phyloP scores from a whole-genome alignment of 2,797 vertebrate species.

The Eupleurogrammus muticus region DNA sequence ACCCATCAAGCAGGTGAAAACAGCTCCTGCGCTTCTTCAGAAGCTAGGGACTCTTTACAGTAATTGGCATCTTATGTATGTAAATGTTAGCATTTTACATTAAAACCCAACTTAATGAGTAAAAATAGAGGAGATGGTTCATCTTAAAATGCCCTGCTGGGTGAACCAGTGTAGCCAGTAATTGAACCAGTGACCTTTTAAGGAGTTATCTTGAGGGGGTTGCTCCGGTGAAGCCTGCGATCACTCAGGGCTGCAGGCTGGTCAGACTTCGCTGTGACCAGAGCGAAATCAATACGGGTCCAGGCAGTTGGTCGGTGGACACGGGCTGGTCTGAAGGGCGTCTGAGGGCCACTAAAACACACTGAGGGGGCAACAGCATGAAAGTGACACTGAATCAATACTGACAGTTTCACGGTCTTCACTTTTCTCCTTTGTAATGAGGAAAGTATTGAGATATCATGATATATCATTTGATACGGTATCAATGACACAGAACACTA shows the following conservation, averaged over 20 bases:
- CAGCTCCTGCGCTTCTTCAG: slow-evolving; percentile 19
- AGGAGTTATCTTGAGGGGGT: slow-evolving; percentile 42
- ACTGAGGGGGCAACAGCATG: background rate
- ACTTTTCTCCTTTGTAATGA: background rate
- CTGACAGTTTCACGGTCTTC: background rate
- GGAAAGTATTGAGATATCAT: background rate
- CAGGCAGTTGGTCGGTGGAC: slow-evolving; percentile 10
- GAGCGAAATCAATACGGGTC: slow-evolving; percentile 42
- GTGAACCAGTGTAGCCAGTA: slow-evolving; percentile 47
- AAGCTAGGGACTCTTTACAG: slow-evolving; percentile 36
- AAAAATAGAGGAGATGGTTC: slow-evolving; percentile 28
- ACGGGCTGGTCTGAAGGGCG: slow-evolving; percentile 11
- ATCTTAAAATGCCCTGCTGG: slow-evolving; percentile 40
- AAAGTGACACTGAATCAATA: slow-evolving; percentile 3
- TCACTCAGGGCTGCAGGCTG: slow-evolving; percentile 21
- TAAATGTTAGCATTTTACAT: slow-evolving; percentile 59
- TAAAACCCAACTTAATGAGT: slow-evolving; percentile 59
- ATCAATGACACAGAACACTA: too few relatives aligned
- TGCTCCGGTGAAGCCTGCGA: slow-evolving; percentile 26
- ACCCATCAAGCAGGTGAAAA: slow-evolving; percentile 36
- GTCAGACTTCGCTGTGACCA: slow-evolving; percentile 10
- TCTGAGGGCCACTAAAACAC: slow-evolving; percentile 9
- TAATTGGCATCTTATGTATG: slow-evolving; percentile 59
- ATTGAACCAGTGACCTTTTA: slow-evolving; percentile 73
- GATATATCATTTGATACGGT: too few relatives aligned